Base-by-base conservation (phyloP, 1,140 invertebrate genomes). In the Caenorhabditis latens region DNA sequence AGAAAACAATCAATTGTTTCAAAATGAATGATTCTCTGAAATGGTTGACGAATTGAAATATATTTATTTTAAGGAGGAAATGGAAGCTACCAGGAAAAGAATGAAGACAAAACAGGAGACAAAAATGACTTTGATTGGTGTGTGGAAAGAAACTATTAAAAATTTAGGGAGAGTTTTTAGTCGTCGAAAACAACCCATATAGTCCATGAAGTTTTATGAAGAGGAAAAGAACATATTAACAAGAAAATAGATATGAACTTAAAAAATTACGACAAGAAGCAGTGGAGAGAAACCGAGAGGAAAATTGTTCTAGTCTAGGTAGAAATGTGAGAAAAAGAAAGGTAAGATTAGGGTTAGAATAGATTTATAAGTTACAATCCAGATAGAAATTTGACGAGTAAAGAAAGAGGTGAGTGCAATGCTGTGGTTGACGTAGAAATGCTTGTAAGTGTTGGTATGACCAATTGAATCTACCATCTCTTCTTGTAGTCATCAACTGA, bases 401-500 rank as follows among this genome's bases (percentile, higher is more conserved):
- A 24, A 42, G 9, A n/a, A 9, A 46, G 46, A n/a, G 9, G 46
- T 79, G 71, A 79, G 46, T 79, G 71, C 24, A 79, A 79, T 79
- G 71, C 71, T 50, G n/a, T 8, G 21, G 50, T 48, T 79, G 46
- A 79, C 71, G 46, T 79, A 79, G 46, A 79, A 79, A 79, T 79
- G 71, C 61, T 58, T 53, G 83, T 14, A 40, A 24, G 32, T 32
- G 2, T 43, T 58, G 21, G 21, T 50, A 53, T 21, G 53, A 16
- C 48, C 9, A 40, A 9, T 67, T 50, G 19, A 19, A 61, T 79
- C 82, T 90, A 99, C 97, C 97, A 99, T 93, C 96, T 96, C 94
- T 99, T 99, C 94, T 99, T 99, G 94, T 99, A 97, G 92, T 99
- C 98, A 94, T 99, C 98, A 96, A 99, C 98, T 79, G 97, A 99